Conservation (phyloP, 1,140 invertebrate species). For the Luehdorfia chinensis region DNA sequence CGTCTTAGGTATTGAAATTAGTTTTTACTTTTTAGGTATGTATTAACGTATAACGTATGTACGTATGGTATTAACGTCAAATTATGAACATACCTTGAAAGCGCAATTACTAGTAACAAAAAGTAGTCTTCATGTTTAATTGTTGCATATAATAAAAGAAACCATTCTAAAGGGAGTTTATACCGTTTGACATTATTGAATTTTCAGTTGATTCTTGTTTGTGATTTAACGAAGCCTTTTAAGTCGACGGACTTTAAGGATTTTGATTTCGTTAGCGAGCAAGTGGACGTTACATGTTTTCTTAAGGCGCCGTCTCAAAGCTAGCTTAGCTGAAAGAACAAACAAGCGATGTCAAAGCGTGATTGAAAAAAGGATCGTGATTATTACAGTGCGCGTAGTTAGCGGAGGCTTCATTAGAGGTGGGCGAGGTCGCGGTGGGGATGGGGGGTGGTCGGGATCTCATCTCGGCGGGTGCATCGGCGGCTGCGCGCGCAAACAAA, state of each 20-base stretch:
- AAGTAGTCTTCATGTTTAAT: too few species aligned
- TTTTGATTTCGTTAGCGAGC: constrained; percentile 4
- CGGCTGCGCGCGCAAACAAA: constrained; percentile 75
- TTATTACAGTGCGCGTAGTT: constrained; percentile 60
- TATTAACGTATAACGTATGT: too few species aligned
- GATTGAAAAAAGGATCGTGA: constrained; percentile 64
- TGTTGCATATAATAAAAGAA: too few species aligned
- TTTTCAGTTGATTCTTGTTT: constrained; percentile 6
- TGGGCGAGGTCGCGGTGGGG: constrained; percentile 25
- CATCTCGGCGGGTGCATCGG: constrained; percentile 66
- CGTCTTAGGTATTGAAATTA: too few species aligned
- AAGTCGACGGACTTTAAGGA: neutral
- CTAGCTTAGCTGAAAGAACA: constrained; percentile 32
- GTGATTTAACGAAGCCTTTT: constrained; percentile 11
- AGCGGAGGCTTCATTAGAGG: constrained; percentile 66
- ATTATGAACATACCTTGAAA: too few species aligned
- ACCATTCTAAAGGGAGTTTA: neutral
- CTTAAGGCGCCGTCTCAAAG: constrained; percentile 22
- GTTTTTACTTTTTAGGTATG: too few species aligned
- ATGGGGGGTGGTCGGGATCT: constrained; percentile 30
- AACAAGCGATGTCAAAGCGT: constrained; percentile 54
- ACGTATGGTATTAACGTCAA: too few species aligned
- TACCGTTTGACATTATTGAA: constrained; percentile 8
- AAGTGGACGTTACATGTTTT: constrained; percentile 15
- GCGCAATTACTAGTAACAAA: too few species aligned